Evolutionary conservation across 2,888 invertebrate genomes (phyloP), one percentile per base, ranked within the genome.

Genomic region (Drosophila nr. fundita): DNA sequence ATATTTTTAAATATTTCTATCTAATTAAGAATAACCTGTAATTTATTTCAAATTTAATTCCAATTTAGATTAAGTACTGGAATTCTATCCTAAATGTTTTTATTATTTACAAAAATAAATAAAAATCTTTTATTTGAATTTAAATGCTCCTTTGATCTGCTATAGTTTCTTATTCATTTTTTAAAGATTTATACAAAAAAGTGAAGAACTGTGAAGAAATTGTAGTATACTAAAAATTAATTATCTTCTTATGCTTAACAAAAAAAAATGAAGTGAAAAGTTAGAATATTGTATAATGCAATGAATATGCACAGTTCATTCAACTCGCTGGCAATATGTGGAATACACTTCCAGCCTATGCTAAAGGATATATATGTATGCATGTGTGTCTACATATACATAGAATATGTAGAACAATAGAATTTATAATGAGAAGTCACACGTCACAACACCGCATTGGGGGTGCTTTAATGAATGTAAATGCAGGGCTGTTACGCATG

Each of bases 401-500:
- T 24, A 8, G 15, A 45, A 45, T 24, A 24, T 24, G 15, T 45
- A 4, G 24, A 45, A 24, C 24, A 45, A 45, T 6, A 18, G 5
- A 40, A 54, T 36, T 45, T 60, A n/a, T 53, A 40, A 54, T 21
- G 53, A 40, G 29, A 68, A 29, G 40, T 49, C 24, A 48, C 57
- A 21, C 21, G 30, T 38, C 18, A 29, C 24, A n/a, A n/a, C 45
- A 24, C 15, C 13, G 45, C 45, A 15, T 45, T 15, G 24, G 40
- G 18, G 40, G 38, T 54, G 53, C 8, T 40, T 30, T 57, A 15
- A n/a, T 36, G 54, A 49, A 70, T 57, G 61, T 18, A 42, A 52
- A 52, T 48, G n/a, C 60, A 32, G 78, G 69, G 61, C 48, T 69
- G 78, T 54, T 63, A 63, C 8, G 55, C 36, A 10, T 13, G 8